Evolutionary conservation across 2,113 vertebrate species (phyloP).

Genomic region (Motacilla alba): DNA sequence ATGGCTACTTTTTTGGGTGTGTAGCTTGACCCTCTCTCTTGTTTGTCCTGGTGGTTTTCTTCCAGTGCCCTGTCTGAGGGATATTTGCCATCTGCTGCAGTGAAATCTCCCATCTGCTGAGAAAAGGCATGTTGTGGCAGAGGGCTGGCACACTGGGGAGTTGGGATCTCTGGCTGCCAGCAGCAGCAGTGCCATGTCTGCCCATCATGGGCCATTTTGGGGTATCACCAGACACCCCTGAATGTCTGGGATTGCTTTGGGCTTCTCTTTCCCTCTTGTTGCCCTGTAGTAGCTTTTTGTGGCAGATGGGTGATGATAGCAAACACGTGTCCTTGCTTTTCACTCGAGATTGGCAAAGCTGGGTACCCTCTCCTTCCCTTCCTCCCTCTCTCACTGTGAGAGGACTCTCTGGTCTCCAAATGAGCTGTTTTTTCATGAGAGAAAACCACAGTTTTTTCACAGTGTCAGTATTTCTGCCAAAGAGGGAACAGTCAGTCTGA

Average conservation of each 20-base stretch:
- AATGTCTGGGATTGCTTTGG: neutral
- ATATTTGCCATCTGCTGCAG: neutral
- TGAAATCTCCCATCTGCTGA: neutral
- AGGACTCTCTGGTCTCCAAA: neutral
- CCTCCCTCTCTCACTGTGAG: neutral
- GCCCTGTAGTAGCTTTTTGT: neutral
- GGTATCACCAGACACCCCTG: neutral
- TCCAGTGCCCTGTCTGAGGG: neutral
- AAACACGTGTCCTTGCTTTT: neutral
- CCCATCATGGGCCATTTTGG: neutral
- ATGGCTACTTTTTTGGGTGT: constrained; percentile 80
- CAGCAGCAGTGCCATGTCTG: neutral
- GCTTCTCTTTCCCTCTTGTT: neutral
- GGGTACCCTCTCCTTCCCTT: neutral
- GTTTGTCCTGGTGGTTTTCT: neutral
- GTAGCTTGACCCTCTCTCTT: neutral
- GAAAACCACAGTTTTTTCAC: neutral
- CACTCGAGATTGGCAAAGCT: neutral
- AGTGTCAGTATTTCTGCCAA: neutral
- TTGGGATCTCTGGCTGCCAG: neutral
- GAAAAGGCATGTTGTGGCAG: neutral
- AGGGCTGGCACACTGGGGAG: neutral
- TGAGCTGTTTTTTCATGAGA: neutral
- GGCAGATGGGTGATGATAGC: neutral
- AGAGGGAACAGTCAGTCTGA: neutral